Base-by-base conservation (phyloP, 1,140 invertebrate species). In the Macrocentrus cingulum region DNA sequence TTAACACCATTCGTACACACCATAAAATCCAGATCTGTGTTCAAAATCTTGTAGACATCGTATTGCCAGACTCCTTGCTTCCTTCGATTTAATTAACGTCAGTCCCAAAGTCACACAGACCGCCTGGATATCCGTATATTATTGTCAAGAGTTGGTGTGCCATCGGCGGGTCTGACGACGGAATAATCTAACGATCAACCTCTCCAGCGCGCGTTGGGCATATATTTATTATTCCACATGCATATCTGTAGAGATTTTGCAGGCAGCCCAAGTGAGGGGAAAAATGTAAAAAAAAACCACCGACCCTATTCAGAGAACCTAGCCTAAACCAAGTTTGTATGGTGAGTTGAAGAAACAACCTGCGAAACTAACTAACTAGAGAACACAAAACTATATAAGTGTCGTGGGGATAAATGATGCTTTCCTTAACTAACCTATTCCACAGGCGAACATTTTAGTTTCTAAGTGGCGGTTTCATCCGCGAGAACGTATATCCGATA, bases 401-500 rank as follows among this genome's bases (percentile, higher is more conserved):
- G 41, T n/a, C n/a, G n/a, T n/a, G 41, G 37, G 41, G 41, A 44
- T 44, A 44, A 44, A 19, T 19, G 9, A 15, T 44, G 15, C 8
- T n/a, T 63, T 61, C 48, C 50, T n/a, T 48, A 60, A 57, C 54
- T 45, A 50, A 59, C 60, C 42, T 53, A 58, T 32, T 50, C 34
- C 52, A 25, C 58, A 18, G 5, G 36, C 44, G 36, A 16, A 23
- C 59, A 39, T 56, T 62, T 70, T 65, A 70, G 62, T 71, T 71
- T 49, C 66, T 62, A 71, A 70, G 64, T 68, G 63, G 67, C 46
- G 66, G 66, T 69, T 71, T 69, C 67, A 61, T 67, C 60, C 66
- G 66, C 56, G 59, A 42, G 59, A 60, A 45, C 42, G n/a, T n/a
- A n/a, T n/a, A n/a, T 36, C 48, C 58, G 64, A 70, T 68, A 65